Base-by-base conservation (phyloP, 2,797 vertebrate genomes). In the Mustela erminea region DNA sequence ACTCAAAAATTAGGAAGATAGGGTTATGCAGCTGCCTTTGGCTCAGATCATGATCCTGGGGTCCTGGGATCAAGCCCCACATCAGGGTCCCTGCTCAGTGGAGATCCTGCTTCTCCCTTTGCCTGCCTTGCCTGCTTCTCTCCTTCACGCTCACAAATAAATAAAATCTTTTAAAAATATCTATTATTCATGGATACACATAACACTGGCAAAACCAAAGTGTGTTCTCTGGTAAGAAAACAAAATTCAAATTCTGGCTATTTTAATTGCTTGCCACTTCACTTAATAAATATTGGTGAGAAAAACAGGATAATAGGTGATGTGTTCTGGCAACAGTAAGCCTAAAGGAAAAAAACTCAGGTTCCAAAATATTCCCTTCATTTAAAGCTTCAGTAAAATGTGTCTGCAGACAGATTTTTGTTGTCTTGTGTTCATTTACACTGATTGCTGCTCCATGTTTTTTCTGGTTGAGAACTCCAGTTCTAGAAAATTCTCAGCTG, bases 401-500 rank as follows among this genome's bases (percentile, higher is more conserved):
- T 58, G 5, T 70, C 81, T 90, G 66, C 14, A 62, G 80, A 77
- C 12, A 72, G 54, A 89, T 43, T 87, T 87, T 88, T 96, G 23
- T 46, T 78, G 25, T 29, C 88, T 89, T 97, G 27, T 60, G 4
- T 80, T 83, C 52, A 74, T 87, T 95, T 90, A 95, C 64, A 66
- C 68, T 81, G 56, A 74, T 58, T 58, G 58, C 43, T 29, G 64
- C 12, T 95, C 25, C 17, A 21, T 62, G 58, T 8, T 95, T 95
- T 90, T 95, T 78, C 83, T 89, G 90, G 29, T 52, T 86, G 13
- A 74, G 58, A 90, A 87, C n/a, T 60, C 49, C n/a, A 56, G 14
- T 68, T 95, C 94, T 84, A 95, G 80, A 92, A 97, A 92, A 86
- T 90, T 83, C 82, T 90, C 87, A 81, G 49, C 60, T 90, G 5